Conservation (phyloP, 1,140 invertebrate species). For the Forficula auricularia region DNA sequence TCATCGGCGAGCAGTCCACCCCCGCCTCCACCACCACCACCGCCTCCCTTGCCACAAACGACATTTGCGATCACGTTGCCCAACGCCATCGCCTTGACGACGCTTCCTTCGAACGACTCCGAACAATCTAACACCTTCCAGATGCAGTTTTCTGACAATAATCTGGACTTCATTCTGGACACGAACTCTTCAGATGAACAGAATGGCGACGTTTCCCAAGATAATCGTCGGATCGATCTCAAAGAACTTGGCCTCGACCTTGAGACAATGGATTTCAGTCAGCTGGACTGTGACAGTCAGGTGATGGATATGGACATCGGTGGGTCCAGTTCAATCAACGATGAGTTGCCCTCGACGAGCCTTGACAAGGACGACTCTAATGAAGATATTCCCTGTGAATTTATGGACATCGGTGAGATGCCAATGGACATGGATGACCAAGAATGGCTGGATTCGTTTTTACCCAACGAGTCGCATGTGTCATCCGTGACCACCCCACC, state of each 20-base stretch:
- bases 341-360: background rate
- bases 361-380: conserved; percentile 2
- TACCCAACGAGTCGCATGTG: conserved; percentile 27
- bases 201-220: conserved; percentile 18
- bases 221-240: conserved; percentile 20
- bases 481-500: conserved; percentile 18
- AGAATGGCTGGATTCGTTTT: conserved; percentile 52
- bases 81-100: conserved; percentile 21
- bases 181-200: conserved; percentile 19
- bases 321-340: background rate
- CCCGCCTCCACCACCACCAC: conserved; percentile 23
- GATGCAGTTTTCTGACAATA: conserved; percentile 6
- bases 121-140: background rate
- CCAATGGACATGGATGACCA: conserved; percentile 53
- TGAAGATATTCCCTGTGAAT: conserved; percentile 19
- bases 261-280: conserved; percentile 36
- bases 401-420: conserved; percentile 30
- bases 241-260: conserved; percentile 32
- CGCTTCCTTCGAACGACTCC: background rate
- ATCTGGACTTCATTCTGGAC: conserved; percentile 11
- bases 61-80: conserved; percentile 31
- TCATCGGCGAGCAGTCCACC: conserved; percentile 20
- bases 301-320: conserved; percentile 13
- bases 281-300: conserved; percentile 27
- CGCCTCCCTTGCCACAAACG: conserved; percentile 29